Evolutionary conservation across 2,888 invertebrate genomes (phyloP), one percentile per base, ranked within the genome.

Genomic region (Cybosia mesomella): DNA sequence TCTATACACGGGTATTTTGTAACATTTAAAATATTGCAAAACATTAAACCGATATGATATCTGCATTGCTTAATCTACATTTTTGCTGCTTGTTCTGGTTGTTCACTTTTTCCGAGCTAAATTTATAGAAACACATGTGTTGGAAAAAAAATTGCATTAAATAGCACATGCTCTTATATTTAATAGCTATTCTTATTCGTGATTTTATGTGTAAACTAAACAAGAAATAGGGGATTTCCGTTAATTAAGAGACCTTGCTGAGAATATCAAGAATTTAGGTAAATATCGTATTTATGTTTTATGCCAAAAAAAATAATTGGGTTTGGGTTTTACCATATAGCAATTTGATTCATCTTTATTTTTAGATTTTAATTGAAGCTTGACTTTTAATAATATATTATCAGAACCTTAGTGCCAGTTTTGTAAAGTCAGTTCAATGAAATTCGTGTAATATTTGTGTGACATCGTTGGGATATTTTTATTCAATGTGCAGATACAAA

Each of bases 321-420:
- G 5, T 28, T 43, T 18, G 43, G 49, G 18, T 49, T 49, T 49
- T 49, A 49, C 49, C 49, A 49, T n/a, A n/a, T n/a, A n/a, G 5
- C 7, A n/a, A 49, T n/a, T 49, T 49, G 49, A 49, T 49, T 49
- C 49, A 49, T n/a, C 9, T 49, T 49, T 49, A 49, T 49, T 49
- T 49, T 49, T 49, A 49, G 49, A 49, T 49, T 49, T n/a, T 49
- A 49, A 49, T n/a, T 18, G n/a, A 49, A 49, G n/a, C 49, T n/a
- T 49, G 2, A 49, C 43, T 49, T n/a, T 28, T 28, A 28, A 5
- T 9, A 49, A 49, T 49, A 43, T 43, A 4, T n/a, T 9, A 49
- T 49, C 49, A n/a, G n/a, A 49, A 49, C 49, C 9, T 43, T 43
- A 43, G 43, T 49, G 49, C n/a, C 49, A 49, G 49, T n/a, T 49